Evolutionary conservation across 2,888 invertebrate genomes (phyloP).

Genomic region (Trypoxylon attenuatum): DNA sequence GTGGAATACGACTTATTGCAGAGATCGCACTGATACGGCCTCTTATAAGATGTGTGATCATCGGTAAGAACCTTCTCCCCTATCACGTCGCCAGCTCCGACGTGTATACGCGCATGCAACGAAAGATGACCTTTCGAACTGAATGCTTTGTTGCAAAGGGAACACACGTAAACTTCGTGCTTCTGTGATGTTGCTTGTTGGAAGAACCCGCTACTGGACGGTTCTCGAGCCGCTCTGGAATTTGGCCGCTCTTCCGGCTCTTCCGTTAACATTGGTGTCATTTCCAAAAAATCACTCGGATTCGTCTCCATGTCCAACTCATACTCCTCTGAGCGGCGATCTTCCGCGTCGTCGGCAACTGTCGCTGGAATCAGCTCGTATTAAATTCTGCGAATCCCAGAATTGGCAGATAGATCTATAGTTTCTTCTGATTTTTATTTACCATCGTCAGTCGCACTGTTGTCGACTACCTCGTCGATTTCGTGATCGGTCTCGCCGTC

Average conservation of each 20-base stretch:
- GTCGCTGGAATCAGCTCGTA: conserved; percentile 21
- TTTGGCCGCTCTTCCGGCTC: conserved; percentile 44
- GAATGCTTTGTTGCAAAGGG: conserved; percentile 73
- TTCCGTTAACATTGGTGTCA: conserved; percentile 68
- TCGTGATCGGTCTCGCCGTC: conserved; percentile 70
- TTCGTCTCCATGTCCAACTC: conserved; percentile 74
- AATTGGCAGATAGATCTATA: not conserved
- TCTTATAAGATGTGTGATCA: conserved; percentile 72
- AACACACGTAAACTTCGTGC: conserved; percentile 73
- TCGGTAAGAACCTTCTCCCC: conserved; percentile 73
- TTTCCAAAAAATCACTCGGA: conserved; percentile 71
- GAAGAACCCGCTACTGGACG: conserved; percentile 13
- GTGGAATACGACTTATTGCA: conserved; percentile 75
- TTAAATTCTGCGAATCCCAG: no score
- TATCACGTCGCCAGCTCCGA: conserved; percentile 71
- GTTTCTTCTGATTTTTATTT: conserved; percentile 3
- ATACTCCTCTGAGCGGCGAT: conserved; percentile 70
- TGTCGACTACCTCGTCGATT: conserved; percentile 66
- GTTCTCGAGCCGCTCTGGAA: conserved; percentile 14
- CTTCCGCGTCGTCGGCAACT: conserved; percentile 56
- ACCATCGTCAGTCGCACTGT: conserved; percentile 69
- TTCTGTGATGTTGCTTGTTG: conserved; percentile 61
- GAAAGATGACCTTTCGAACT: conserved; percentile 75
- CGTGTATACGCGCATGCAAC: conserved; percentile 73
- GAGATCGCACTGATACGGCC: conserved; percentile 74